phyloP scores from a whole-genome alignment of 92 coral and sea anemone genomes.

The Zoanthus sansibaricus region DNA sequence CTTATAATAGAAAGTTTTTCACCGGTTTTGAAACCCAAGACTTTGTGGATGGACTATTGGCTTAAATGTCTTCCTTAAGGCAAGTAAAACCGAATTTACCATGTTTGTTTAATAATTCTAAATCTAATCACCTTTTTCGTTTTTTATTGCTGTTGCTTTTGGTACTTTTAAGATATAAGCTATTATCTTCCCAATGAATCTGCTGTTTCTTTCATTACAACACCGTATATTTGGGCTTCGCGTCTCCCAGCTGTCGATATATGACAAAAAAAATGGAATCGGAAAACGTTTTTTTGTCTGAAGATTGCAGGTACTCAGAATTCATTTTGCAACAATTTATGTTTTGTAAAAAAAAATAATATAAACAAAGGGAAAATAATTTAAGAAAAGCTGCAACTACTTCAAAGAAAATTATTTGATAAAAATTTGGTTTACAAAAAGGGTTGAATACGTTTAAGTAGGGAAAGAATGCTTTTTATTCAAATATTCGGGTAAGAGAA shows the following conservation, averaged over 20 bases:
- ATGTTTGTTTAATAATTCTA: background rate
- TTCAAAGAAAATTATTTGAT: background rate
- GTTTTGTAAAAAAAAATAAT: constrained; percentile 22
- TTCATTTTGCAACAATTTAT: constrained; percentile 39
- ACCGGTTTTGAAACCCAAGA: constrained; percentile 13
- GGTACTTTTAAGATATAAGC: background rate
- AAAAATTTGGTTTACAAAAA: background rate
- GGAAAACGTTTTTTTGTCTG: constrained; percentile 14
- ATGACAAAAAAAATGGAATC: background rate
- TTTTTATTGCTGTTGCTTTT: background rate
- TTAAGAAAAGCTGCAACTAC: background rate
- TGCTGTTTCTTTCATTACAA: background rate
- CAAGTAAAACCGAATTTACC: constrained; percentile 1
- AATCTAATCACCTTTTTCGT: background rate
- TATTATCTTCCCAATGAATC: background rate
- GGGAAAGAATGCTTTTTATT: background rate
- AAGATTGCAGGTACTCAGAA: constrained; percentile 26
- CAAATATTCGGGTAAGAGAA: background rate
- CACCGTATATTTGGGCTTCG: background rate
- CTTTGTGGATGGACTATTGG: background rate
- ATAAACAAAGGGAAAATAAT: background rate
- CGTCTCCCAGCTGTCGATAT: background rate
- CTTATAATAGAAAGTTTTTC: background rate
- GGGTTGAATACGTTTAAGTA: background rate
- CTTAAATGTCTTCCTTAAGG: constrained; percentile 1